Evolutionary conservation across 2,113 vertebrate species (phyloP), one percentile per base, ranked within the genome.

Genomic region (Telmatochromis sp.): DNA sequence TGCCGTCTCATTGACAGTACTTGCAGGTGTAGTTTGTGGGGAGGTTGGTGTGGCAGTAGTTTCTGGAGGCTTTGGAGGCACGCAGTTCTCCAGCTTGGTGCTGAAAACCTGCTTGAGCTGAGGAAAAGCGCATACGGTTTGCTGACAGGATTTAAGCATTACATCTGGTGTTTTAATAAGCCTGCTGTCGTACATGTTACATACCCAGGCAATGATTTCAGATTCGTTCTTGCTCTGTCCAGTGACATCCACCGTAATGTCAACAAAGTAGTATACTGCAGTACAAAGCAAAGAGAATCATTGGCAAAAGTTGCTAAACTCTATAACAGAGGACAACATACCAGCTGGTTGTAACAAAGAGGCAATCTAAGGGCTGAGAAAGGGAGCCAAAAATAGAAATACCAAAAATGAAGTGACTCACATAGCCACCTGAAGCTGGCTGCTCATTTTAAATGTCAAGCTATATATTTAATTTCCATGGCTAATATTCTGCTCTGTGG

Each of bases 181-280:
- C 42, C 42, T 31, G 9, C 45, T 31, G 71, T 31, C 1, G 45
- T 50, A 50, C 6, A 75, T 50, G 42, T n/a, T 14, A 89, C 94
- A 9, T 92, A 96, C 95, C 95, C 90, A 95, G 45, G 5, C 33
- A 5, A 1, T 13, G 63, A 96, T 90, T 19, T 94, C 68, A 7
- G 89, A 53, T 89, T 93, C 83, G 47, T 83, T 50, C 31, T 71
- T 89, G 12, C 1, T 17, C 23, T 33, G 7, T 78, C 51, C 93
- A 31, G 3, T 87, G 42, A 85, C 55, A 23, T 89, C 7, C 73
- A 96, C 92, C 23, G 68, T 53, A 51, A 96, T 17, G 1, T 82
- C 54, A 53, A 95, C 12, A 63, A 79, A 86, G 84, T 95, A 96
- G 68, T 28, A 31, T 5, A 80, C 91, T 90, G 80, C 68, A 13